phyloP scores from a whole-genome alignment of 1,140 invertebrate species.

The Teleogryllus occipitalis region DNA sequence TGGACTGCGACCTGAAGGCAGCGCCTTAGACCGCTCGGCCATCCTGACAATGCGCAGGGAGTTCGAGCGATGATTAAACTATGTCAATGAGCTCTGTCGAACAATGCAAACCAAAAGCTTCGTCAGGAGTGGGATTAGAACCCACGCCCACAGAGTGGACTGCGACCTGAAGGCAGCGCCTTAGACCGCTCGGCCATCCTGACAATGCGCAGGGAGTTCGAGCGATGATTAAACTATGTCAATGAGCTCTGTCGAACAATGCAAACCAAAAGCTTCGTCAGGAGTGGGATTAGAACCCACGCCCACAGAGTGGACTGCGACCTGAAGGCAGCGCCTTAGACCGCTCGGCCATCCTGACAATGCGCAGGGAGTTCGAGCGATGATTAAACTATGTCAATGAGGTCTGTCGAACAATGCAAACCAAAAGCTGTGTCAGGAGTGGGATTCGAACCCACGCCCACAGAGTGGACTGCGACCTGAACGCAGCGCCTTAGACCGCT shows the following conservation, averaged over 20 bases:
- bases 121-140: conserved; percentile 20
- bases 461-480: conserved; percentile 62
- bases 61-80: too few relatives aligned
- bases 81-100: too few relatives aligned
- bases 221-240: too few relatives aligned
- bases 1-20: conserved; percentile 78
- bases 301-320: conserved; percentile 65
- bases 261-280: too few relatives aligned
- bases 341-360: conserved; percentile 80
- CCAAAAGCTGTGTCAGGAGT: conserved; percentile 17
- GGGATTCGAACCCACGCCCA: conserved; percentile 17
- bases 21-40: conserved; percentile 25
- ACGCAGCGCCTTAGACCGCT: conserved; percentile 89
- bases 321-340: conserved; percentile 91
- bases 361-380: too few relatives aligned
- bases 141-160: conserved; percentile 49
- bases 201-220: too few relatives aligned
- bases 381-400: too few relatives aligned
- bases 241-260: too few relatives aligned
- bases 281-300: conserved; percentile 20
- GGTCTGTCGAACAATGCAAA: too few relatives aligned
- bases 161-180: conserved; percentile 90
- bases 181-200: conserved; percentile 87
- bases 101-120: too few relatives aligned
- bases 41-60: too few relatives aligned